These are phyloP conservation scores for Yponomeuta malinellus DNA, from an alignment of 2,888 invertebrate genomes.

Conservation along the genomic window DNA sequence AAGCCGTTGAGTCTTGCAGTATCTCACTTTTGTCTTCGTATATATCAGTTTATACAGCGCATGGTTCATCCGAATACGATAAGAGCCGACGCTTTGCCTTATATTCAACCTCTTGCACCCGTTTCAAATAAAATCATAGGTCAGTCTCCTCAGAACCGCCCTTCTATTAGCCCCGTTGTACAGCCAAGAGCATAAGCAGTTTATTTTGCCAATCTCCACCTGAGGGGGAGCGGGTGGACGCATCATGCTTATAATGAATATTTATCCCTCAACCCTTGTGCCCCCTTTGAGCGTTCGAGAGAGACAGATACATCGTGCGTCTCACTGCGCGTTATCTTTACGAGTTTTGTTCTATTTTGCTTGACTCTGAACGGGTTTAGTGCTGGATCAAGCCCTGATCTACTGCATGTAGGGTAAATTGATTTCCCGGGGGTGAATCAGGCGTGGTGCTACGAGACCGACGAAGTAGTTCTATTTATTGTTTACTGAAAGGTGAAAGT, in stretches of 20 bases:
- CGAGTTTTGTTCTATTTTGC: not conserved
- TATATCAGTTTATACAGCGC: no score
- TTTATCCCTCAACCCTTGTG: conserved; percentile 19
- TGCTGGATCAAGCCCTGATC: not conserved
- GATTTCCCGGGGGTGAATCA: not conserved
- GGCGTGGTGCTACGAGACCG: not conserved
- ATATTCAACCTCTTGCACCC: no score
- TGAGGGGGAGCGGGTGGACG: conserved; percentile 18
- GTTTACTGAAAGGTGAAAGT: not conserved
- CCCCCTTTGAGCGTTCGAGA: conserved; percentile 1
- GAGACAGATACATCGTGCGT: not conserved
- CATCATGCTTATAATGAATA: conserved; percentile 26
- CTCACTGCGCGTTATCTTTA: not conserved
- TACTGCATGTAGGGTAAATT: not conserved
- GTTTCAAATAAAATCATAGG: no score
- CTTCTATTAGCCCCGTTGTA: not conserved
- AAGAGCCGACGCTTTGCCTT: no score
- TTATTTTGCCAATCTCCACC: conserved; percentile 18
- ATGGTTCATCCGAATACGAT: no score
- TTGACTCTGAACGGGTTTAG: not conserved
- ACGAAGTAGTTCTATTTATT: not conserved
- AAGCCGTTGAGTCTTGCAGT: no score
- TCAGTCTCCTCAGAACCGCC: not conserved
- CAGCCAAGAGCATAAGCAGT: conserved; percentile 13
- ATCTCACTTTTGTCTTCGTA: no score